Percentiles rank a stretch among this genome's conserved stretches.
Evolutionary conservation across 2,888 invertebrate species (phyloP).

Genomic region (Pammene fasciana): DNA sequence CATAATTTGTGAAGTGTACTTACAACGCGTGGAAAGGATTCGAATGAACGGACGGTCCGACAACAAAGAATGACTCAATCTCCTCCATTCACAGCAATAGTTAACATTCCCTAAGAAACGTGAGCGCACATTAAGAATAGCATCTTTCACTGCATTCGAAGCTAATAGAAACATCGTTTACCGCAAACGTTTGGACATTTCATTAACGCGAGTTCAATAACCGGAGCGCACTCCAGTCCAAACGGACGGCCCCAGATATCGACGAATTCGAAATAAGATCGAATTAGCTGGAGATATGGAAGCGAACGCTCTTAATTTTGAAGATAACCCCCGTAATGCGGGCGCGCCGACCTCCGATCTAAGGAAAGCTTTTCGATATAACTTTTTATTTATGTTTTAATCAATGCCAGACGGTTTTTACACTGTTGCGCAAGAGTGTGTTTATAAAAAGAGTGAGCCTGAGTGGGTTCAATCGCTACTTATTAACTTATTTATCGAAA

Average conservation of each 20-base stretch:
- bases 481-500: slow-evolving; percentile 26
- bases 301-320: slow-evolving; percentile 71
- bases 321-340: slow-evolving; percentile 76
- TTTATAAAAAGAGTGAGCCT: slow-evolving; percentile 24
- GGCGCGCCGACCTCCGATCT: slow-evolving; percentile 60
- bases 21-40: slow-evolving; percentile 16
- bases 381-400: slow-evolving; percentile 50
- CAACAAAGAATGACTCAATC: slow-evolving; percentile 33
- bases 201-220: slow-evolving; percentile 77
- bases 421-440: slow-evolving; percentile 32
- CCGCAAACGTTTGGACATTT: slow-evolving; percentile 70
- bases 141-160: slow-evolving; percentile 44
- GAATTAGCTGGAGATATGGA: slow-evolving; percentile 71
- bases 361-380: slow-evolving; percentile 59
- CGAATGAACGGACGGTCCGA: slow-evolving; percentile 15
- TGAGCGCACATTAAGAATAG: slow-evolving; percentile 42
- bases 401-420: slow-evolving; percentile 40
- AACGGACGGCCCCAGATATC: slow-evolving; percentile 57
- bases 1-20: slow-evolving; percentile 17
- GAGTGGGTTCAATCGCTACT: slow-evolving; percentile 13
- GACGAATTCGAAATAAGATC: slow-evolving; percentile 70
- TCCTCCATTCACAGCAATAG: slow-evolving; percentile 35
- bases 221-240: slow-evolving; percentile 60
- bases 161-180: slow-evolving; percentile 68
- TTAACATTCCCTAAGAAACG: slow-evolving; percentile 40